Evolutionary conservation across 2,113 vertebrate species (phyloP).

Genomic region (Pipra filicauda): DNA sequence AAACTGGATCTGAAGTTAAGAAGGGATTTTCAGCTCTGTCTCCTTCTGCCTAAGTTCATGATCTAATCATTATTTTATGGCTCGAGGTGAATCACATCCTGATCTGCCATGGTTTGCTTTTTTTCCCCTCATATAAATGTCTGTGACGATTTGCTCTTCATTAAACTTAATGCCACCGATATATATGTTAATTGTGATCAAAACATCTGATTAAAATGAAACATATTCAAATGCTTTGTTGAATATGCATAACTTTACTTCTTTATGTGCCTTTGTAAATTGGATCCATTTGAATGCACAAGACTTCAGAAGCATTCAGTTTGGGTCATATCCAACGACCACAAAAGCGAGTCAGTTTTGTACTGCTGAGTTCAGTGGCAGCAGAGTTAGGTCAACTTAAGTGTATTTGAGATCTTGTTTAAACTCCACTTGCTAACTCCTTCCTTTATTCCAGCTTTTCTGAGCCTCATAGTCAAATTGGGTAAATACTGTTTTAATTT

Average conservation of each 20-base stretch:
- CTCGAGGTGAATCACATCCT: background rate
- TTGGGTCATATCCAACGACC: background rate
- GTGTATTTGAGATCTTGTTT: background rate
- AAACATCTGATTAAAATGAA: background rate
- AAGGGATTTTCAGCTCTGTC: background rate
- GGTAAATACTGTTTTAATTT: background rate
- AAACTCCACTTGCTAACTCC: background rate
- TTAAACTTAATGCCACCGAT: background rate
- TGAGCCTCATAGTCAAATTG: background rate
- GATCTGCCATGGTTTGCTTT: background rate
- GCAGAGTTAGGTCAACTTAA: background rate
- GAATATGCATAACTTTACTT: background rate
- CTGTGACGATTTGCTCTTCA: background rate
- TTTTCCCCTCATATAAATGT: background rate
- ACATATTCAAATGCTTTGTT: background rate
- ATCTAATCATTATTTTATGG: background rate
- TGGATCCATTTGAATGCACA: accelerated
- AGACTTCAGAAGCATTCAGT: background rate
- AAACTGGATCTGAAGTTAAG: background rate
- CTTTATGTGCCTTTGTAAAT: background rate
- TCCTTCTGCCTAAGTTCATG: background rate
- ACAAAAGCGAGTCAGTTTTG: background rate
- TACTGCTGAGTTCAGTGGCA: background rate
- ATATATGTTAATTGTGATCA: background rate
- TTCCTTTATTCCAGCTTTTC: background rate